Evolutionary conservation across 1,140 invertebrate species (phyloP).

Genomic region (Holcopasites calliopsidis): DNA sequence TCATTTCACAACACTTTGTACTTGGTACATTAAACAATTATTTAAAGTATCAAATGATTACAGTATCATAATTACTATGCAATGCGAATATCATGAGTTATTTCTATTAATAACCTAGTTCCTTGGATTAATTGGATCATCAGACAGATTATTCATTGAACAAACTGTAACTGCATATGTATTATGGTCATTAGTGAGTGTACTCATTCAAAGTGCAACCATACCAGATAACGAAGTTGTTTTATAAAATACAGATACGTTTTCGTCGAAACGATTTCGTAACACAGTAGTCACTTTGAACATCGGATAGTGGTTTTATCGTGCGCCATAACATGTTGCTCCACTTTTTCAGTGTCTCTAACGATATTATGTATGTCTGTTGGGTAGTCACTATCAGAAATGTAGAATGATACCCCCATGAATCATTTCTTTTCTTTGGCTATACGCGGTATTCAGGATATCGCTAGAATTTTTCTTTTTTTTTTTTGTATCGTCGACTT

Average conservation of each 20-base stretch:
- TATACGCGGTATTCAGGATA: not conserved
- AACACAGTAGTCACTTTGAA: too few species aligned
- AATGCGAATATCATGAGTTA: not conserved
- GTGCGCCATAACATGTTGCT: not conserved
- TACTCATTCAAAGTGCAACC: too few species aligned
- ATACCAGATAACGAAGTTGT: too few species aligned
- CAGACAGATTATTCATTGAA: too few species aligned
- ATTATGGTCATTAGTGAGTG: too few species aligned
- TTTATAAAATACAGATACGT: too few species aligned
- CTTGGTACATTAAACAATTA: too few species aligned
- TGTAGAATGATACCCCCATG: not conserved
- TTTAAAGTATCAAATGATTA: too few species aligned
- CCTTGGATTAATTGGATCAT: not conserved
- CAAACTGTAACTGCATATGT: too few species aligned
- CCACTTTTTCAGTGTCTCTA: not conserved
- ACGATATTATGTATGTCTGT: not conserved
- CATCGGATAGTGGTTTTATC: not conserved
- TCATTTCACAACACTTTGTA: too few species aligned
- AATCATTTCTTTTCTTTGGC: slow-evolving; percentile 5
- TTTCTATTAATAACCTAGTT: not conserved
- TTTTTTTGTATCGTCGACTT: not conserved
- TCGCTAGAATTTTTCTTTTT: not conserved
- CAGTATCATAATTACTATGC: not conserved
- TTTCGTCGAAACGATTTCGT: too few species aligned
- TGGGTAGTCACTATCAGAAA: too few species aligned